Evolutionary conservation across 2,888 invertebrate species (phyloP).

Genomic region (Harpalus rubripes): DNA sequence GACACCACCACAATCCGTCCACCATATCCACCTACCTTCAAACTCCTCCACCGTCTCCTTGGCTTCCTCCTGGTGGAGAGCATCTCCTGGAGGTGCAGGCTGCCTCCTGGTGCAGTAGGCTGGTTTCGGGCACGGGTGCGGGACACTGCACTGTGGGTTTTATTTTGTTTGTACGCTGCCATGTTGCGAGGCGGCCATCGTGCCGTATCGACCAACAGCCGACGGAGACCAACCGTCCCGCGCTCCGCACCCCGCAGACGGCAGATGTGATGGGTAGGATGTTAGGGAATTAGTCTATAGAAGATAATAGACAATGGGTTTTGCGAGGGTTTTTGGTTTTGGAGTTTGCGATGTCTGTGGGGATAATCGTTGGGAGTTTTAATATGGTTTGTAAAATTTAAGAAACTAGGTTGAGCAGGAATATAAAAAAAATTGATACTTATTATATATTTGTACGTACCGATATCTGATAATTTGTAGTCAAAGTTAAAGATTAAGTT

Average conservation of each 20-base stretch:
- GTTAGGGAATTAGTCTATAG: neutral
- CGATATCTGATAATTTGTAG: no score
- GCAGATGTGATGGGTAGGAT: neutral
- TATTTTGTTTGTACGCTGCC: neutral
- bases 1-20: neutral
- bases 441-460: no score
- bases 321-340: no score
- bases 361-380: no score
- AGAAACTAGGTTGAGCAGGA: no score
- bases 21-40: neutral
- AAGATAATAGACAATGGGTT: no score
- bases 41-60: neutral
- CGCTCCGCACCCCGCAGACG: neutral
- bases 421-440: no score
- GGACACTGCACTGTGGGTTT: conserved; percentile 1
- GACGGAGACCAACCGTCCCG: neutral
- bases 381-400: no score
- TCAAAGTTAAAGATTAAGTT: no score
- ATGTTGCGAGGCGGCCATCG: neutral
- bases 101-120: neutral
- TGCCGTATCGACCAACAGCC: conserved; percentile 1
- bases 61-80: neutral
- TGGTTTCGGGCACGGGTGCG: neutral
- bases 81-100: neutral
- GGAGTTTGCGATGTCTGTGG: no score